Evolutionary conservation across 2,888 invertebrate species (phyloP).

Genomic region (Sussaba pulchella): DNA sequence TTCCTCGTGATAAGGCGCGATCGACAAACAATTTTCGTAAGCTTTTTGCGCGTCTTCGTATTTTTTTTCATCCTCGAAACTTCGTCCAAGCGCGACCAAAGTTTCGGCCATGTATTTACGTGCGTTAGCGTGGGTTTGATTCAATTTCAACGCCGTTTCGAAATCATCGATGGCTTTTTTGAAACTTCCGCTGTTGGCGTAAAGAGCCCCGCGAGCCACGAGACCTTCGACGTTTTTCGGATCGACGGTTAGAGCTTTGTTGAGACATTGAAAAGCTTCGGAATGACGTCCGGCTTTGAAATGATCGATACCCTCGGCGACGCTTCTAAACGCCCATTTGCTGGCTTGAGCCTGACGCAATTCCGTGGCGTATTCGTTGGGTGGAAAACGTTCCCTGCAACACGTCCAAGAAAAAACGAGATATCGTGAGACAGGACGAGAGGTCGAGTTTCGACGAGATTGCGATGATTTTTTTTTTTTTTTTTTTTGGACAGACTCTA

Average conservation of each 20-base stretch:
- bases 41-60: slow-evolving; percentile 93
- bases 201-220: slow-evolving; percentile 95
- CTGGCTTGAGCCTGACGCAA: slow-evolving; percentile 95
- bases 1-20: slow-evolving; percentile 95
- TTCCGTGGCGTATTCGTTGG: slow-evolving; percentile 93
- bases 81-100: slow-evolving; percentile 94
- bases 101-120: slow-evolving; percentile 98
- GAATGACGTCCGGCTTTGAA: slow-evolving; percentile 97
- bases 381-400: slow-evolving; percentile 90
- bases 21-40: slow-evolving; percentile 92
- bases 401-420: slow-evolving; percentile 44
- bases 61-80: slow-evolving; percentile 95
- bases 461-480: slow-evolving; percentile 44
- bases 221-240: slow-evolving; percentile 96
- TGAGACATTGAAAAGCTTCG: slow-evolving; percentile 97
- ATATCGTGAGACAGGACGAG: neutral
- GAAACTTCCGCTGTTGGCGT: slow-evolving; percentile 97
- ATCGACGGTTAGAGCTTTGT: slow-evolving; percentile 96
- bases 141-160: slow-evolving; percentile 94
- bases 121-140: slow-evolving; percentile 96
- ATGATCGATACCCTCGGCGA: slow-evolving; percentile 97
- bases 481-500: neutral
- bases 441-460: slow-evolving; percentile 23
- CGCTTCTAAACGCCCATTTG: slow-evolving; percentile 96
- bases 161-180: slow-evolving; percentile 97